Evolutionary conservation across 2,888 invertebrate species (phyloP).

Genomic region (Ectemnius continuus): DNA sequence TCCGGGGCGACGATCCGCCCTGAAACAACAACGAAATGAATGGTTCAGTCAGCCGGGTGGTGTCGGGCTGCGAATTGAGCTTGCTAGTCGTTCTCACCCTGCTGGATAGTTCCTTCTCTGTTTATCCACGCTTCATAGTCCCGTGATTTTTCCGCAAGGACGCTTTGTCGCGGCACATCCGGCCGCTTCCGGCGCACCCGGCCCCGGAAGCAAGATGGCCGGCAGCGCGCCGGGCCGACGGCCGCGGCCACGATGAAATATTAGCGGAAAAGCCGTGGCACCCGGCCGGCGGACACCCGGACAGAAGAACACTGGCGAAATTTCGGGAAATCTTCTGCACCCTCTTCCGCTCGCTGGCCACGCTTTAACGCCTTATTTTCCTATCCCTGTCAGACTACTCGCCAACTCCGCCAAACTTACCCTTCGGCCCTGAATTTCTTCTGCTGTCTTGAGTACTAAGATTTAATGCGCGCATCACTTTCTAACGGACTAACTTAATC

Average conservation of each 20-base stretch:
- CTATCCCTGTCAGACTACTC: background rate
- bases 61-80: constrained; percentile 24
- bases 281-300: constrained; percentile 36
- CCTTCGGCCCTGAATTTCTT: too few relatives aligned
- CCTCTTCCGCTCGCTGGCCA: constrained; percentile 27
- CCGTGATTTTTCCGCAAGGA: constrained; percentile 74
- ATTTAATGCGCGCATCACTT: too few relatives aligned
- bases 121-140: constrained; percentile 73
- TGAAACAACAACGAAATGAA: background rate
- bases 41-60: constrained; percentile 40
- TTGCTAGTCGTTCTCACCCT: constrained; percentile 55
- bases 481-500: too few relatives aligned
- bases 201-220: constrained; percentile 76
- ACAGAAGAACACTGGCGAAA: constrained; percentile 67
- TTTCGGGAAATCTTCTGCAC: constrained; percentile 64
- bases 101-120: constrained; percentile 63
- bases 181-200: constrained; percentile 71
- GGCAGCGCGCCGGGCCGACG: constrained; percentile 59
- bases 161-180: constrained; percentile 75
- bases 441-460: too few relatives aligned
- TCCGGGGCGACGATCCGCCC: too few relatives aligned
- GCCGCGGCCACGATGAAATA: constrained; percentile 71
- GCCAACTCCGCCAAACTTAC: too few relatives aligned
- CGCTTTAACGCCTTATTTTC: constrained; percentile 36
- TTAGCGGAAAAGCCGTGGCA: constrained; percentile 70